These are phyloP conservation scores for Zygogramma bicolorata DNA, from an alignment of 2,888 invertebrate species.

Conservation along the genomic window DNA sequence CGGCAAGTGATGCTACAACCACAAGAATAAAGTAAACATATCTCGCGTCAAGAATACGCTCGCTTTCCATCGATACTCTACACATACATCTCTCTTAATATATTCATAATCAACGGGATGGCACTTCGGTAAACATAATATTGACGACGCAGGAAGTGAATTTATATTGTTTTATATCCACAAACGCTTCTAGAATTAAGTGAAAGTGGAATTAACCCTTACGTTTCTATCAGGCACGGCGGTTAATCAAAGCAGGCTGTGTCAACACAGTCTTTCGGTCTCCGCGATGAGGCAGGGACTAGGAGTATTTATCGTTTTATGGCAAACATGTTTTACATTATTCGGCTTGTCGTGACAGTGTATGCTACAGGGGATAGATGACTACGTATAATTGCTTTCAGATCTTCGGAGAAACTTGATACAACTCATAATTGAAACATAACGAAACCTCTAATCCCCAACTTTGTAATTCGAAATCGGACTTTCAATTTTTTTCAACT, in stretches of 20 bases:
- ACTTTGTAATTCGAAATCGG: no score
- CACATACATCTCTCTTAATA: constrained; percentile 61
- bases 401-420: no score
- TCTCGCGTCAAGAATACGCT: constrained; percentile 36
- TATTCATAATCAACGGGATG: constrained; percentile 63
- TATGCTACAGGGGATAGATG: background rate
- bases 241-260: constrained; percentile 58
- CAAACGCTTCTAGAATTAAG: constrained; percentile 63
- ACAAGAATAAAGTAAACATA: constrained; percentile 40
- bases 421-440: background rate
- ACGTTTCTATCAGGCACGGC: constrained; percentile 54
- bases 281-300: constrained; percentile 6
- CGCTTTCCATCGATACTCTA: constrained; percentile 18
- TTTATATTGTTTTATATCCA: constrained; percentile 65
- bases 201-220: constrained; percentile 65
- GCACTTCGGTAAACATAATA: constrained; percentile 65
- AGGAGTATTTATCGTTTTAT: constrained; percentile 26
- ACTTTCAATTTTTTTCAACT: no score
- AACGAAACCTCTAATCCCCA: no score
- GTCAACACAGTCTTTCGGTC: constrained; percentile 47
- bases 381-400: background rate
- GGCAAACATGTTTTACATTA: constrained; percentile 23
- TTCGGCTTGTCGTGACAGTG: constrained; percentile 18
- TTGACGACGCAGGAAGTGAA: constrained; percentile 59
- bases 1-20: constrained; percentile 38